phyloP scores from a whole-genome alignment of 2,888 invertebrate species.

The Orthosia gracilis region DNA sequence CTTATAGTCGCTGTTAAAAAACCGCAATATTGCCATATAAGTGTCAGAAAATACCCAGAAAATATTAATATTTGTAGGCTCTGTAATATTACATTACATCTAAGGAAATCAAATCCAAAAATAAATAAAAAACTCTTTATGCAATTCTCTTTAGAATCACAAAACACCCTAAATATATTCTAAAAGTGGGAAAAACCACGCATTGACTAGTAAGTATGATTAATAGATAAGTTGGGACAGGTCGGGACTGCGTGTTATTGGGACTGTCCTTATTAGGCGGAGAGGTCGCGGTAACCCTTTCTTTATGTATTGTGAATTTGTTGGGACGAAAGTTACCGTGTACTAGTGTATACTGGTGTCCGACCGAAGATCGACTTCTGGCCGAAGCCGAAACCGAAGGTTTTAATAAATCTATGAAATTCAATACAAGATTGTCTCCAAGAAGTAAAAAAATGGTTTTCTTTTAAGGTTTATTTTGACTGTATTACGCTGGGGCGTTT shows the following conservation, averaged over 20 bases:
- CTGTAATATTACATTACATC: neutral
- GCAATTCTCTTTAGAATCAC: slow-evolving; percentile 12
- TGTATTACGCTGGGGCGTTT: too few relatives aligned
- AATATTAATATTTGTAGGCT: neutral
- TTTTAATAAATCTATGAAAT: too few relatives aligned
- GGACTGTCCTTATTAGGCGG: slow-evolving; percentile 68
- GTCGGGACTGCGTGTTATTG: slow-evolving; percentile 75
- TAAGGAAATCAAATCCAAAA: too few relatives aligned
- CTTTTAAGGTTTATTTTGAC: too few relatives aligned
- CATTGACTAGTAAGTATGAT: slow-evolving; percentile 82
- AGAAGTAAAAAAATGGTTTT: too few relatives aligned
- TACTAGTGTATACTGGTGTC: neutral
- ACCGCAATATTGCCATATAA: neutral
- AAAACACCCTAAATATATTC: slow-evolving; percentile 69
- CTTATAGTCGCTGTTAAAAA: neutral
- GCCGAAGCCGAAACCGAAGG: too few relatives aligned
- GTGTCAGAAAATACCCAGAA: too few relatives aligned
- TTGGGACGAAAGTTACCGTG: slow-evolving; percentile 25
- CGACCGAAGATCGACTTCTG: too few relatives aligned
- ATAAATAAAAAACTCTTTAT: neutral
- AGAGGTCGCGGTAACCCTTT: slow-evolving; percentile 63
- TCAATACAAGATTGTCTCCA: too few relatives aligned
- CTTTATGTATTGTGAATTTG: slow-evolving; percentile 53
- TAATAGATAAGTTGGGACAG: slow-evolving; percentile 83
- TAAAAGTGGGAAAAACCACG: slow-evolving; percentile 71